Conservation (phyloP, 2,797 vertebrate genomes). For the Phrynocephalus vlangalii region DNA sequence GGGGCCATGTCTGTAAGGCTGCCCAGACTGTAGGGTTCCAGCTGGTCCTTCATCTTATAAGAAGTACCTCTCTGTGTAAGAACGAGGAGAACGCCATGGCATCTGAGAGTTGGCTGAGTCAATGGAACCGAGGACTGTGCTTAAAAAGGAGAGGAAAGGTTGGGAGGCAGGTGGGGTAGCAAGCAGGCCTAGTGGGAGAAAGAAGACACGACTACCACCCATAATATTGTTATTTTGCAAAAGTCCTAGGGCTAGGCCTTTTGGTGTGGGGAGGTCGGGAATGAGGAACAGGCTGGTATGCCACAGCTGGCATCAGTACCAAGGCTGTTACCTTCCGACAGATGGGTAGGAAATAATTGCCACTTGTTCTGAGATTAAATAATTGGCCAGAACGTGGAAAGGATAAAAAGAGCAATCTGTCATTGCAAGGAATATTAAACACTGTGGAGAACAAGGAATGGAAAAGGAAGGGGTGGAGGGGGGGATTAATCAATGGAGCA, state of each 20-base stretch:
- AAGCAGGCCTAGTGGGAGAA: neutral
- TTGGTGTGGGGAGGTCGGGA: neutral
- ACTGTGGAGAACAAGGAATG: neutral
- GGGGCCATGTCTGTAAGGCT: neutral
- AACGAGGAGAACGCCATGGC: neutral
- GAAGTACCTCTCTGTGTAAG: neutral
- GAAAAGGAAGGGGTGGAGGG: constrained; percentile 19
- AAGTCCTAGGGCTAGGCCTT: neutral
- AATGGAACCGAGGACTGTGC: neutral
- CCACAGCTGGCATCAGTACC: neutral
- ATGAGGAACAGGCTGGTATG: neutral
- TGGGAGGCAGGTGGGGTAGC: too few species aligned
- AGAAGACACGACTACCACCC: neutral
- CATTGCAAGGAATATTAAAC: constrained; percentile 83
- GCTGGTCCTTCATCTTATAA: neutral
- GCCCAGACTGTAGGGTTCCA: neutral
- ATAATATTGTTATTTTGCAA: neutral
- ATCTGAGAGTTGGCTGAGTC: neutral
- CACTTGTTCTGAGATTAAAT: constrained; percentile 75
- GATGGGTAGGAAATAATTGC: constrained; percentile 76
- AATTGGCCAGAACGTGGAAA: constrained; percentile 70
- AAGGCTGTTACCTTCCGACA: constrained; percentile 51
- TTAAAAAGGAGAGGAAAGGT: neutral
- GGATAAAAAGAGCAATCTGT: constrained; percentile 85
- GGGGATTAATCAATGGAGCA: constrained; percentile 55